phyloP scores from a whole-genome alignment of 2,888 invertebrate species.

The Melikaiella ostensackeni region DNA sequence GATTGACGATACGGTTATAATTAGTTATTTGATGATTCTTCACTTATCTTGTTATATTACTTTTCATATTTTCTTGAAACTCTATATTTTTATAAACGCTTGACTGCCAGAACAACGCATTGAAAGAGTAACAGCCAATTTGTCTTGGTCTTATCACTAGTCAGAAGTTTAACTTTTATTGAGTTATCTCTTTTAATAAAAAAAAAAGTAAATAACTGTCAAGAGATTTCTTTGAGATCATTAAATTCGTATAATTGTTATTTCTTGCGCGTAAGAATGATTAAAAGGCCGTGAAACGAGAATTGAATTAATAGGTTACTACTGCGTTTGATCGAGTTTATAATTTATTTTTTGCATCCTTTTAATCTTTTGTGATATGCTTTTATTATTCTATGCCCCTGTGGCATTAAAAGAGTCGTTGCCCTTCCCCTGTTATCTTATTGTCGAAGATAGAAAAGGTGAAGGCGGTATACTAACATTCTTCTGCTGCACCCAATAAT shows the following conservation, averaged over 20 bases:
- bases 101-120: background rate
- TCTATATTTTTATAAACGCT: no score
- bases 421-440: constrained; percentile 18
- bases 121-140: background rate
- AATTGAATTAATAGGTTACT: background rate
- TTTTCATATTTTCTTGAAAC: no score
- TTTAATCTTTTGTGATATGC: constrained; percentile 23
- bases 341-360: constrained; percentile 10
- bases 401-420: constrained; percentile 35
- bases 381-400: constrained; percentile 1
- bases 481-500: constrained; percentile 47
- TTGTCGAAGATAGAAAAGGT: constrained; percentile 46
- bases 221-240: background rate
- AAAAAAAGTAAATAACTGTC: background rate
- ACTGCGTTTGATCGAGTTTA: background rate
- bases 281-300: background rate
- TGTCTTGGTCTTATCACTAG: background rate
- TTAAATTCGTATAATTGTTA: background rate
- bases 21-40: no score
- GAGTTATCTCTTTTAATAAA: background rate
- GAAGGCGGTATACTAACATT: constrained; percentile 49
- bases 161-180: background rate
- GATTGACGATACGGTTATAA: no score
- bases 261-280: background rate
- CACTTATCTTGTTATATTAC: no score